Conservation (phyloP, 2,888 invertebrate genomes). For the Hemithea aestivaria region DNA sequence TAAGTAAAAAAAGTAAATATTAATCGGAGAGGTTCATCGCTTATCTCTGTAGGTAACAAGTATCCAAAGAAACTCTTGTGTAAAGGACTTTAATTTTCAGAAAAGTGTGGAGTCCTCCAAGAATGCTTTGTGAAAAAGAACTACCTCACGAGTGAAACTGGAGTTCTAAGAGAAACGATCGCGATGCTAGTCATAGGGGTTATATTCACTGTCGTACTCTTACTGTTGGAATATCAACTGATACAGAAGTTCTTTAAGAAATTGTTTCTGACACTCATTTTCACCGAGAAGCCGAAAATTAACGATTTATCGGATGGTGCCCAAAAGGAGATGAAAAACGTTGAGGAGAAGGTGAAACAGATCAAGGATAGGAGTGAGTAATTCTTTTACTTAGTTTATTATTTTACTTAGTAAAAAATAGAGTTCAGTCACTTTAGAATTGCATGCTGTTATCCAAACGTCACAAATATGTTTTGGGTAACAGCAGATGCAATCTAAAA, state of each 20-base stretch:
- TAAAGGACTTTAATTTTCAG: constrained; percentile 32
- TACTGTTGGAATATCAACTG: constrained; percentile 53
- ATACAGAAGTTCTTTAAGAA: constrained; percentile 32
- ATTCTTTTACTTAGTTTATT: neutral
- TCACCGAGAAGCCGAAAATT: no score
- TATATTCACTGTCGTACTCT: constrained; percentile 39
- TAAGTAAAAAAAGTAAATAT: no score
- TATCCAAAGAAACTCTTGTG: no score
- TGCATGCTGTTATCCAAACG: no score
- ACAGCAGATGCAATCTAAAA: no score
- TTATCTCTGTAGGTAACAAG: no score
- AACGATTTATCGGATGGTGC: constrained; percentile 28
- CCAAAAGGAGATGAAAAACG: constrained; percentile 38
- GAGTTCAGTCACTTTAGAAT: no score
- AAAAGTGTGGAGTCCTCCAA: constrained; percentile 61
- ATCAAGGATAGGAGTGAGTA: constrained; percentile 33
- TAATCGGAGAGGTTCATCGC: no score
- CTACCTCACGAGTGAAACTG: constrained; percentile 37
- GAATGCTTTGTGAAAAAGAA: constrained; percentile 47
- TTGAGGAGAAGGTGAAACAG: constrained; percentile 35
- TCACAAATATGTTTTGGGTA: no score
- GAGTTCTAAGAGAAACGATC: constrained; percentile 45
- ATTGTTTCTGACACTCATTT: no score
- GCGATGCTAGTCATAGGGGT: constrained; percentile 40
- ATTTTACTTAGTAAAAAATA: no score